Base-by-base conservation (phyloP, 1,140 invertebrate species). In the Cheumatopsyche charites region DNA sequence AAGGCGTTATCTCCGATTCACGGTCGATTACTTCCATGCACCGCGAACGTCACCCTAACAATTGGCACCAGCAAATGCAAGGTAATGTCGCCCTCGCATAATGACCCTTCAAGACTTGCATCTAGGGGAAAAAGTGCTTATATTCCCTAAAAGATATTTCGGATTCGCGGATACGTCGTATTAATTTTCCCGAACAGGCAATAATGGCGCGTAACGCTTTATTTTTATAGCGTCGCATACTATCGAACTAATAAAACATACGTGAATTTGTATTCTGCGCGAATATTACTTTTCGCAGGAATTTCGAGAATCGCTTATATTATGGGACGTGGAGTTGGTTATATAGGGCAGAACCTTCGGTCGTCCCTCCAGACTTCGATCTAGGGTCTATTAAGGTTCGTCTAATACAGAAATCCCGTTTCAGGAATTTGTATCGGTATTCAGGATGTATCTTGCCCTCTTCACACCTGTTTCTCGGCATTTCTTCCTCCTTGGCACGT, bases 1-100 rank as follows among this genome's bases (percentile, higher is more conserved):
- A 26, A 66, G 70, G 72, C 62, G 55, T 75, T 72, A 75, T 75
- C 73, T 62, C 47, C 29, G 45, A 13, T 65, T 75, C 45, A 72
- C 66, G 42, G 45, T 65, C 66, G 70, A 75, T 75, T 75, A 72
- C 49, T 36, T 62, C 70, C 36, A 70, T 72, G 70, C 67, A 72
- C 52, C 69, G 42, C 41, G 70, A 68, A 36, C 72, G 66, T 66
- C 45, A 67, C 36, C 25, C 52, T 12, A 47, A 68, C 67, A 70
- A 72, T 75, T 75, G 70, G 43, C 41, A 68, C 73, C 9, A 63
- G 62, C 62, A 45, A 49, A 47, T 68, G 47, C 67, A 68, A 45
- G 47, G 25, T 58, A 58, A 68, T 66, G 63, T 23, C 43, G 19
- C 63, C 63, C 63, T 29, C 23, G 45, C 36, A 66, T 47, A 66